Evolutionary conservation across 2,113 vertebrate genomes (phyloP), one percentile per base, ranked within the genome.

Genomic region (Hippopotamus amphibius): DNA sequence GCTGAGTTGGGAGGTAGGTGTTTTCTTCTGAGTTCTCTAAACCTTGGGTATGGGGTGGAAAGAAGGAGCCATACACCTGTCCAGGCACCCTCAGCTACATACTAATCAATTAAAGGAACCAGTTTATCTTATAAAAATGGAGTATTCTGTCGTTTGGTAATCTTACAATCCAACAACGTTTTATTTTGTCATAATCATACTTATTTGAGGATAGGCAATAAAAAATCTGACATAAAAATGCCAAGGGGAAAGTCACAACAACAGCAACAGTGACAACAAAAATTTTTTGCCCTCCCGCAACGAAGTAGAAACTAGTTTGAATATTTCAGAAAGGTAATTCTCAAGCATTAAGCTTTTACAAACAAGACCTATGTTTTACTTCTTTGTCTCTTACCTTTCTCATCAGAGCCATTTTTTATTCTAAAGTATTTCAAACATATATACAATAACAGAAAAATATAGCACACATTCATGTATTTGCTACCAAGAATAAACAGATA

Each of bases 141-240:
- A 66, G 3, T n/a, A 59, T 46, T 37, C 82, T 59, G 4, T 43
- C 15, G 41, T 63, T 61, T 37, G 19, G 16, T 53, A 74, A 63
- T 74, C 41, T 41, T 63, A 22, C 5, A 22, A 53, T 80, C 5
- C n/a, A 69, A 57, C 10, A 63, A 4, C 6, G 22, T 66, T 93
- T 80, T 59, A 43, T 71, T 19, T 59, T 57, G 8, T 57, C 37
- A 82, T n/a, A 65, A 82, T 24, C 14, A 26, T 50, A 43, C 30
- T 46, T 88, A 41, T 26, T 84, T 88, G 24, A 74, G 13, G 9
- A 83, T 26, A 84, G 8, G 9, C n/a, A 80, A 68, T 90, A 53
- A n/a, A 77, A 77, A 93, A 53, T 77, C 26, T 74, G 69, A 24
- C 41, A 68, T 48, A 88, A 68, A 90, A 91, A 84, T 85, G 24